phyloP scores from a whole-genome alignment of 2,113 vertebrate species.

The Dolichotis patagonum region DNA sequence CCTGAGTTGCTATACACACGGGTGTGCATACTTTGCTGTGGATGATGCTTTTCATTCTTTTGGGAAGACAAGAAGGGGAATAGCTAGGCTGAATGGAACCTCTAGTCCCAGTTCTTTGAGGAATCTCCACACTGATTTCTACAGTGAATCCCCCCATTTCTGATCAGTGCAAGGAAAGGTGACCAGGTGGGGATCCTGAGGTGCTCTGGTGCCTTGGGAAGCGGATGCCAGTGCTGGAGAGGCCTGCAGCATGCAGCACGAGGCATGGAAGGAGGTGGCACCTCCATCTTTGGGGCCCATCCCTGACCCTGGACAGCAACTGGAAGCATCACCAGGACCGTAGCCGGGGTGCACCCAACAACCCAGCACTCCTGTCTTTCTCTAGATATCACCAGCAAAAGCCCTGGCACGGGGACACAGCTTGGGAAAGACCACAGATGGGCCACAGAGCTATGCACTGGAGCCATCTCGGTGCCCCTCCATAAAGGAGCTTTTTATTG shows the following conservation, averaged over 20 bases:
- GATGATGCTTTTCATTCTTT: too few relatives aligned
- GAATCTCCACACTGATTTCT: neutral
- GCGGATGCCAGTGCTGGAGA: too few relatives aligned
- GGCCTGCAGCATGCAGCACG: neutral
- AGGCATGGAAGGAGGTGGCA: neutral
- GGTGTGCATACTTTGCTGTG: neutral
- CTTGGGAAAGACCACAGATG: neutral
- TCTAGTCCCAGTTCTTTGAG: neutral
- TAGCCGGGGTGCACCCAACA: neutral
- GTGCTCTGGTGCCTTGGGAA: neutral
- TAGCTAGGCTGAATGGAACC: neutral
- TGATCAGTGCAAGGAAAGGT: neutral
- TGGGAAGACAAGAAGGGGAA: neutral
- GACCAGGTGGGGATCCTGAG: neutral
- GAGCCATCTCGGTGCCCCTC: neutral
- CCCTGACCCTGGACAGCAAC: neutral
- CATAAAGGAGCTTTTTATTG: neutral
- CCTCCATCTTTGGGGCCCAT: neutral
- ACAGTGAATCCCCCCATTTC: neutral
- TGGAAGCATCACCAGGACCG: neutral
- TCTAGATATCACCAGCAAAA: neutral
- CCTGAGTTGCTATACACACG: neutral
- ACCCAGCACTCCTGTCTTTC: neutral
- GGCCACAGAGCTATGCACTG: neutral
- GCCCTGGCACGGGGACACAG: too few relatives aligned